Conservation (phyloP, 2,113 vertebrate species). For the Equus przewalskii region DNA sequence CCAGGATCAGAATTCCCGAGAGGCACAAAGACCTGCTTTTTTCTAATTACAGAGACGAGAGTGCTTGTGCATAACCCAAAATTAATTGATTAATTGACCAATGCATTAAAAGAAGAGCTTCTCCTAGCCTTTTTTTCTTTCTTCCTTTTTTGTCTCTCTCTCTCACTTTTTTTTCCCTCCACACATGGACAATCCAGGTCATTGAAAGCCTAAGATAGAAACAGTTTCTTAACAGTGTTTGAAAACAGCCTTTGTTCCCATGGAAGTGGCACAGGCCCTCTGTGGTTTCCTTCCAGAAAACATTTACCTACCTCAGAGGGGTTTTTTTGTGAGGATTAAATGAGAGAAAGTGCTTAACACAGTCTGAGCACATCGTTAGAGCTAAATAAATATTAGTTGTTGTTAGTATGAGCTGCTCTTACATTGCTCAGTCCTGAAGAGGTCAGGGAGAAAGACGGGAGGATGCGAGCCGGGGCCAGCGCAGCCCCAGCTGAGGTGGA, state of each 20-base stretch:
- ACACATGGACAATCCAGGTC: constrained; percentile 87
- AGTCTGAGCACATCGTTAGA: constrained; percentile 54
- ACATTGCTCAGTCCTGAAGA: neutral
- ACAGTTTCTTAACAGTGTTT: constrained; percentile 88
- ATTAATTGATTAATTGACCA: constrained; percentile 70
- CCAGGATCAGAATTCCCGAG: constrained; percentile 42
- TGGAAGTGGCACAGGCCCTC: constrained; percentile 84
- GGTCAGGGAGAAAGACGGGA: neutral
- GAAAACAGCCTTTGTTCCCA: constrained; percentile 91
- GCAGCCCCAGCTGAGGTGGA: neutral
- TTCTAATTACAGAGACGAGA: constrained; percentile 76
- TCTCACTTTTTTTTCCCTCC: constrained; percentile 43
- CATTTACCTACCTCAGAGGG: constrained; percentile 78
- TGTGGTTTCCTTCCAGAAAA: constrained; percentile 81
- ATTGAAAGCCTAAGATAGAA: constrained; percentile 88
- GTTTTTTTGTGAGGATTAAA: constrained; percentile 56
- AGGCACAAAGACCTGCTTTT: constrained; percentile 75
- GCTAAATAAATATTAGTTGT: constrained; percentile 72
- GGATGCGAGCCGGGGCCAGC: neutral
- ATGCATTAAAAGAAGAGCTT: constrained; percentile 68
- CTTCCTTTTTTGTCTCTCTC: constrained; percentile 31
- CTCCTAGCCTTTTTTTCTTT: constrained; percentile 35
- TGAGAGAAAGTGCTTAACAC: constrained; percentile 65
- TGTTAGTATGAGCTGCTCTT: neutral
- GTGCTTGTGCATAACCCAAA: constrained; percentile 75